Base-by-base conservation (phyloP, 2,113 vertebrate species). In the Platanista minor region DNA sequence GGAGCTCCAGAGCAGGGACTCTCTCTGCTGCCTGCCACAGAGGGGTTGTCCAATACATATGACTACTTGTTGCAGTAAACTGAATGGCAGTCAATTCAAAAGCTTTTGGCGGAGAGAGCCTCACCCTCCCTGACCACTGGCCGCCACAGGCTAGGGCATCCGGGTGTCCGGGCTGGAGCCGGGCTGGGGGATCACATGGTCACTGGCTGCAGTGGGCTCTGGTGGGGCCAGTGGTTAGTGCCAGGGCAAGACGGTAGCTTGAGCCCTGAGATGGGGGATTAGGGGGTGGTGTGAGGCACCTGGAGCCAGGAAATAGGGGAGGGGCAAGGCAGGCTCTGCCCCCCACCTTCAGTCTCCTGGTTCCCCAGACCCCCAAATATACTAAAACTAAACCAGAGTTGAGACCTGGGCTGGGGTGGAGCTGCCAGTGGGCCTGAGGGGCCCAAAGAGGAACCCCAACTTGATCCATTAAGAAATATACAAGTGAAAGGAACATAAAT, bases 401-500 rank as follows among this genome's bases (percentile, higher is more conserved):
- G 31, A 80, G 64, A 74, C 59, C 39, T 77, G 25, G 36, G 7
- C 69, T 81, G 27, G 20, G 62, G 94, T 87, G 33, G 69, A 97
- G 54, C 67, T 77, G 85, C 61, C 18, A 49, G 31, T 75, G 15
- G 33, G 5, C 27, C 69, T 54, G 64, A 75, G 29, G 52, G 80
- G 2, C 33, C 61, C 75, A 87, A 43, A 77, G 52, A 93, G 92
- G 49, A 81, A 46, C 69, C 46, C 64, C 57, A 23, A 52, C 21
- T 69, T 15, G n/a, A 66, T 46, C 67, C 95, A 81, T 85, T 96
- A 96, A 87, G 80, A 97, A 95, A 96, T 86, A 91, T 23, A 69
- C 86, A 95, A 90, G 80, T 95, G 92, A 95, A 96, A 87, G n/a
- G 77, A 86, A 75, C 95, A 95, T 95, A 94, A 83, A 86, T 95